Percentiles rank a stretch among this genome's conserved stretches.
These are phyloP conservation scores for Todiramphus chloris DNA, from an alignment of 2,113 vertebrate genomes.

Conservation along the genomic window DNA sequence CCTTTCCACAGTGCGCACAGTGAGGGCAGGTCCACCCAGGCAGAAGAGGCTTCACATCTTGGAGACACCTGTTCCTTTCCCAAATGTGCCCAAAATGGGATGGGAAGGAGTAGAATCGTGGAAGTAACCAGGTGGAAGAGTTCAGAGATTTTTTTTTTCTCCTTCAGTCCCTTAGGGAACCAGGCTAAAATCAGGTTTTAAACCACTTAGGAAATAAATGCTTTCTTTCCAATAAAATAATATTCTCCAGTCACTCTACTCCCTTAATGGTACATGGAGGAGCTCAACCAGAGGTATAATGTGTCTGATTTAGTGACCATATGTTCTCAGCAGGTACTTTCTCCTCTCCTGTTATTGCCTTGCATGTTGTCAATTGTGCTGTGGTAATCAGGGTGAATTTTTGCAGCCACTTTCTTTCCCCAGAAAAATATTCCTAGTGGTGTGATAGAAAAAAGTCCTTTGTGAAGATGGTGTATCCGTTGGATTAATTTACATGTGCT, in stretches of 20 bases:
- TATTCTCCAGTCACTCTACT: background rate
- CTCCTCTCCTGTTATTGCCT: background rate
- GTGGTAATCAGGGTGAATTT: background rate
- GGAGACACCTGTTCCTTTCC: background rate
- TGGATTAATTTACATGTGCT: slow-evolving; percentile 26
- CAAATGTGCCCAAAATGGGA: background rate
- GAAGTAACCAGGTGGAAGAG: background rate
- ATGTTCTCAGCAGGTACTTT: background rate
- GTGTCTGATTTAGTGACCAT: background rate
- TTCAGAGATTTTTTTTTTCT: background rate
- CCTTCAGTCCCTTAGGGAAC: background rate
- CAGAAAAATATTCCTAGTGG: background rate
- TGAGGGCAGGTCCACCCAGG: background rate
- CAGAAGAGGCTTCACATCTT: background rate
- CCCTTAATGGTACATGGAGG: background rate
- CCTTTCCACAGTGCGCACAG: fast-evolving
- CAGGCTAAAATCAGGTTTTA: background rate
- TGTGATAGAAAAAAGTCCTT: background rate
- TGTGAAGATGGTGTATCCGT: slow-evolving; percentile 3
- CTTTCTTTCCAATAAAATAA: background rate
- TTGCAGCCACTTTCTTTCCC: background rate
- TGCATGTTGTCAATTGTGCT: background rate
- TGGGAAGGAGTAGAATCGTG: background rate
- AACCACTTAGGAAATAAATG: background rate
- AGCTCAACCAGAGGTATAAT: background rate